Evolutionary conservation across 2,113 vertebrate genomes (phyloP).

Genomic region (Orthonyx spaldingii): DNA sequence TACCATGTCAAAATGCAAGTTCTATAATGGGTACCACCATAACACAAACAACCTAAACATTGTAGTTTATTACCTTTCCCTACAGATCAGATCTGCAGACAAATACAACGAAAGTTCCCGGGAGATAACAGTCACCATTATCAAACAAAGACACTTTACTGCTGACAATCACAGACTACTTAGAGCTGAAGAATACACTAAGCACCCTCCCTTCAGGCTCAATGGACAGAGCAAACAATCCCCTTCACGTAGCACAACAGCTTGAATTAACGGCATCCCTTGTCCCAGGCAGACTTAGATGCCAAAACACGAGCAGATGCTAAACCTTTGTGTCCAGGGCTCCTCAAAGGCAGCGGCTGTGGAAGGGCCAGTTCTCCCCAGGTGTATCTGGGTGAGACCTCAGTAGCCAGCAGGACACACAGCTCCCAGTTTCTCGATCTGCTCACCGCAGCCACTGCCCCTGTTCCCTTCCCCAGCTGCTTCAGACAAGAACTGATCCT

Average conservation of each 20-base stretch:
- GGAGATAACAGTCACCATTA: background rate
- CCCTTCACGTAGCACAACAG: background rate
- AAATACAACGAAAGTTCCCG: background rate
- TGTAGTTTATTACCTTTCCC: background rate
- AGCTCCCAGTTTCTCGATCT: accelerated
- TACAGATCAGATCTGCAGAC: background rate
- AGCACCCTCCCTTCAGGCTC: background rate
- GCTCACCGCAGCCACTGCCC: accelerated
- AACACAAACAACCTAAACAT: background rate
- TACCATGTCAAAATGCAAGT: background rate
- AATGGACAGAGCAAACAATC: background rate
- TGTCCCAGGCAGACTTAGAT: background rate
- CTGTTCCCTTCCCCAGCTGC: background rate
- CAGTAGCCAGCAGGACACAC: background rate
- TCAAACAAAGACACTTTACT: background rate
- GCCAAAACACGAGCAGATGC: background rate
- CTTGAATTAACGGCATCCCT: background rate
- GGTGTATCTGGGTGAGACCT: background rate
- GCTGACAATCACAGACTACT: background rate
- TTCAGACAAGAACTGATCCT: background rate
- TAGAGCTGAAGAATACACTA: background rate
- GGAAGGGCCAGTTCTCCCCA: background rate
- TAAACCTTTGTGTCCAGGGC: background rate
- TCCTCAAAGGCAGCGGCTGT: background rate
- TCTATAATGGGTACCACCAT: background rate